Evolutionary conservation across 2,888 invertebrate species (phyloP).

Genomic region (Neocrepidodera transversa): DNA sequence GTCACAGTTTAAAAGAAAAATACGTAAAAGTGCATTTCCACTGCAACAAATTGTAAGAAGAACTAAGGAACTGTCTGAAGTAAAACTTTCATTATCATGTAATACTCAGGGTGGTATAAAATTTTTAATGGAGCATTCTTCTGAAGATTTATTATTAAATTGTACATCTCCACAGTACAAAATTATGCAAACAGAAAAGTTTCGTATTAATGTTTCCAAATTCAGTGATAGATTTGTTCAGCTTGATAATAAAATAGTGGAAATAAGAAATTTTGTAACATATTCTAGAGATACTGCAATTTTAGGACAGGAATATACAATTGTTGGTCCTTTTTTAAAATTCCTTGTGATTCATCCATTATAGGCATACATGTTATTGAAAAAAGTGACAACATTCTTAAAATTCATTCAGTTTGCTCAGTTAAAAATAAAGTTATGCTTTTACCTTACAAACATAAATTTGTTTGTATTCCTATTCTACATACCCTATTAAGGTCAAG

Average conservation of each 20-base stretch:
- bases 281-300: neutral
- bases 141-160: neutral
- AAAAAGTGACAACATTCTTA: neutral
- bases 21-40: slow-evolving; percentile 10
- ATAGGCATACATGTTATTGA: neutral
- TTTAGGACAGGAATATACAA: neutral
- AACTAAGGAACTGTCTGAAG: neutral
- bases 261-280: neutral
- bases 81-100: neutral
- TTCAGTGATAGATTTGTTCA: neutral
- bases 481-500: no score
- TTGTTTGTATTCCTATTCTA: slow-evolving; percentile 1
- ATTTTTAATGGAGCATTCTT: neutral
- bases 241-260: neutral
- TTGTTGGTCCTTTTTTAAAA: neutral
- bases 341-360: neutral
- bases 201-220: neutral
- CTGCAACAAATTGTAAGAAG: neutral
- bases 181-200: neutral
- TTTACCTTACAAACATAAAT: neutral
- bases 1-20: slow-evolving; percentile 1
- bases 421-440: neutral
- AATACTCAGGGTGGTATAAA: no score
- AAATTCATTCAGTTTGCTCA: neutral
- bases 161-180: neutral